phyloP scores from a whole-genome alignment of 2,113 vertebrate species.

The Ptychochromis oligacanthus region DNA sequence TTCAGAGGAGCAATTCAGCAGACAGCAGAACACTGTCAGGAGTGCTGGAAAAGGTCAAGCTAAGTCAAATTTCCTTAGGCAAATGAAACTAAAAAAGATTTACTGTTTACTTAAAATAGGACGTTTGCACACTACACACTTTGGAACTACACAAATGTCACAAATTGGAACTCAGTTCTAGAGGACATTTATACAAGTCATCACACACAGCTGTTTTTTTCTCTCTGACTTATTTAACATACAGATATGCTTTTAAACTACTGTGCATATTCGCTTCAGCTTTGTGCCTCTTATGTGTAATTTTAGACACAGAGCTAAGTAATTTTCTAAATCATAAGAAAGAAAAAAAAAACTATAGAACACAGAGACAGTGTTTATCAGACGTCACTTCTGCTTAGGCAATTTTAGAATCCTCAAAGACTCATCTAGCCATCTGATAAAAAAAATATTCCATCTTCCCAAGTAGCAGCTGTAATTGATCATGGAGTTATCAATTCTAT shows the following conservation, averaged over 20 bases:
- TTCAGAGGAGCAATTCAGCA: not conserved
- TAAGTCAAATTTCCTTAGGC: constrained; percentile 2
- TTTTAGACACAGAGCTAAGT: not conserved
- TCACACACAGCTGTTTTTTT: not conserved
- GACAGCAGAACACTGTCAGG: constrained; percentile 4
- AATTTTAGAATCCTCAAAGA: not conserved
- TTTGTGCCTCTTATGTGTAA: not conserved
- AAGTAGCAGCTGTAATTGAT: not conserved
- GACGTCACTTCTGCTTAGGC: not conserved
- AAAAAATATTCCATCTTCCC: not conserved
- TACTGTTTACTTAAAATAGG: not conserved
- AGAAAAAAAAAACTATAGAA: not conserved
- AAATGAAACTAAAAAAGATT: constrained; percentile 5
- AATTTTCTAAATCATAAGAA: not conserved
- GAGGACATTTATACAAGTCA: not conserved
- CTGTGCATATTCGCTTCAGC: no score
- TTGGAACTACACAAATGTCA: not conserved
- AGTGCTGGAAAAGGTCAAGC: constrained; percentile 1
- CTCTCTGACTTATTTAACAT: no score
- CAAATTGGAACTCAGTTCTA: not conserved
- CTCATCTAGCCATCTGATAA: not conserved
- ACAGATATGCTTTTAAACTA: not conserved
- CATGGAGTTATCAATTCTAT: not conserved
- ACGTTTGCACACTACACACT: not conserved
- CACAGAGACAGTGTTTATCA: not conserved